These are phyloP conservation scores for Brenthis hecate DNA, from an alignment of 2,888 invertebrate genomes.

Conservation along the genomic window DNA sequence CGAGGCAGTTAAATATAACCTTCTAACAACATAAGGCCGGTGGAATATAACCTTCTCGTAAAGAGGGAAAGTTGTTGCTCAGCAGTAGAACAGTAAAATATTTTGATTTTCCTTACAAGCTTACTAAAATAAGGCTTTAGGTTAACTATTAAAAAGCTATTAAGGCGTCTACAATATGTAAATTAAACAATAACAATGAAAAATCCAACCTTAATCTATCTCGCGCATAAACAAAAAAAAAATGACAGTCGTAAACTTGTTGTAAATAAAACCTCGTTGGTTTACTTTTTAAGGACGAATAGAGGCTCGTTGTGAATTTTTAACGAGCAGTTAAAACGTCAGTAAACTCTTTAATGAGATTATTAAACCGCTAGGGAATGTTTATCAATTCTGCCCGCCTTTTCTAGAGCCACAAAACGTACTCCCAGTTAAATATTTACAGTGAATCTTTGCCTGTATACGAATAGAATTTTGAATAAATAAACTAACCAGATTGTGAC, in stretches of 20 bases:
- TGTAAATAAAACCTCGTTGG: constrained; percentile 36
- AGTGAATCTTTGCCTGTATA: constrained; percentile 34
- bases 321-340: constrained; percentile 69
- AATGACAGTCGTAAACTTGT: constrained; percentile 33
- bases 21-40: too few relatives aligned
- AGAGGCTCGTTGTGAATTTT: constrained; percentile 65
- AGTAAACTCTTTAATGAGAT: constrained; percentile 72
- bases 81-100: too few relatives aligned
- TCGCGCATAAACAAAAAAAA: constrained; percentile 15
- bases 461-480: constrained; percentile 38
- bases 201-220: too few relatives aligned
- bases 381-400: constrained; percentile 44
- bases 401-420: constrained; percentile 28
- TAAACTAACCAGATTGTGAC: constrained; percentile 38
- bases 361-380: constrained; percentile 57
- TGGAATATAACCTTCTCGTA: too few relatives aligned
- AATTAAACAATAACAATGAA: too few relatives aligned
- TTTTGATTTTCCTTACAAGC: too few relatives aligned
- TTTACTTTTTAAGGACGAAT: constrained; percentile 53
- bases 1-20: too few relatives aligned
- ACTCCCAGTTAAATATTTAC: constrained; percentile 36
- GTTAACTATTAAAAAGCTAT: too few relatives aligned
- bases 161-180: too few relatives aligned
- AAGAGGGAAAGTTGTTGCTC: too few relatives aligned
- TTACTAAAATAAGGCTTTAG: too few relatives aligned